phyloP scores from a whole-genome alignment of 2,113 vertebrate genomes.

The Anoplopoma fimbria region DNA sequence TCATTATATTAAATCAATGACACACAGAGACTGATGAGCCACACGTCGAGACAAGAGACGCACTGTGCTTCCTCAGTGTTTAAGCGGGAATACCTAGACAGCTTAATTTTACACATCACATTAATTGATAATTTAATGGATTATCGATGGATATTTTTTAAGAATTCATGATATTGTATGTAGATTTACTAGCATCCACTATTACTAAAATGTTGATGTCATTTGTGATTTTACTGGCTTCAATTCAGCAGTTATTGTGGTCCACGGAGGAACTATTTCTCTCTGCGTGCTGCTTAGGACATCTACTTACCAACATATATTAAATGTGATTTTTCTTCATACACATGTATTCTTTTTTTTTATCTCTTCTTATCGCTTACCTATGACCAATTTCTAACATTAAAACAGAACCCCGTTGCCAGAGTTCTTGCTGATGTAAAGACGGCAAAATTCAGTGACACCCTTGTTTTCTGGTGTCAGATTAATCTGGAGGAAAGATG shows the following conservation, averaged over 20 bases:
- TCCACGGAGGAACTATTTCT: neutral
- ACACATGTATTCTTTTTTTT: neutral
- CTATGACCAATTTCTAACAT: neutral
- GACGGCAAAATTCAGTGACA: too few relatives aligned
- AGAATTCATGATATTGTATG: neutral
- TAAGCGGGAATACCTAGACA: neutral
- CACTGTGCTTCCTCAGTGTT: neutral
- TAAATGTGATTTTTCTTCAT: neutral
- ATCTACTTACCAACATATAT: constrained; percentile 14
- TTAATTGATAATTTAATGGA: constrained; percentile 24
- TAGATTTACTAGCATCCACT: neutral
- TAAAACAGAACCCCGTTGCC: neutral
- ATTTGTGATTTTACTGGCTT: constrained; percentile 17
- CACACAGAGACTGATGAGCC: constrained; percentile 26
- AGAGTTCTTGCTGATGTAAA: constrained; percentile 10
- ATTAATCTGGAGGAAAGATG: constrained; percentile 39
- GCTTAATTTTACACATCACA: constrained; percentile 25
- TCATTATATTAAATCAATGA: constrained; percentile 27
- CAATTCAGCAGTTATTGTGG: neutral
- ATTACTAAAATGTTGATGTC: constrained; percentile 12
- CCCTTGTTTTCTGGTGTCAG: constrained; percentile 21
- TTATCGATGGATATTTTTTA: constrained; percentile 41
- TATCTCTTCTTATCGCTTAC: neutral
- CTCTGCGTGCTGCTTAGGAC: neutral
- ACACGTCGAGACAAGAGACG: neutral